A percentile compares a stretch with the other conserved stretches of the same genome.
phyloP scores from a whole-genome alignment of 2,113 vertebrate species.

The Etia nguti region DNA sequence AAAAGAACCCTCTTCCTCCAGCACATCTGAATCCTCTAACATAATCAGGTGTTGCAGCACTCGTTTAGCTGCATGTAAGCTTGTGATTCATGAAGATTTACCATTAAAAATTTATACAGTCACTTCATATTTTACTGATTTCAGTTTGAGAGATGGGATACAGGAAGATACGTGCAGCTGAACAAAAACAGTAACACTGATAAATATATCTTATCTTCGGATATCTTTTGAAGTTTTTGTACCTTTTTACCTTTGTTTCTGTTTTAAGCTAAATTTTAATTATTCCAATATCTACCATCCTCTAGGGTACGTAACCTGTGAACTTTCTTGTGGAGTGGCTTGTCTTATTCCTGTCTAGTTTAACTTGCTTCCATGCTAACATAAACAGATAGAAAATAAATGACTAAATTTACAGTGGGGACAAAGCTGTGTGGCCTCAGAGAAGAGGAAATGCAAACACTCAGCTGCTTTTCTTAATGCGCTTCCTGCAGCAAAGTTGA shows the following conservation, averaged over 20 bases:
- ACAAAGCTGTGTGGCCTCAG: neutral
- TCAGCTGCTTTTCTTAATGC: neutral
- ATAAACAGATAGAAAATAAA: neutral
- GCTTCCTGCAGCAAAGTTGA: neutral
- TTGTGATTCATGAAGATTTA: neutral
- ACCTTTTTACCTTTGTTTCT: neutral
- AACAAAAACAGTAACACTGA: neutral
- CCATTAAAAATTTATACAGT: neutral
- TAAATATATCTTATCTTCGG: neutral
- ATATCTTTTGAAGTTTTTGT: neutral
- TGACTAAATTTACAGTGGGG: neutral
- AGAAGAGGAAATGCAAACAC: neutral
- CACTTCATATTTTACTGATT: neutral
- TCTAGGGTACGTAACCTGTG: neutral
- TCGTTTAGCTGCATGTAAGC: neutral
- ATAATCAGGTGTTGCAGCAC: neutral
- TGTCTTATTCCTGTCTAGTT: neutral
- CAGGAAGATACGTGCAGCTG: neutral
- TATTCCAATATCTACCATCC: neutral
- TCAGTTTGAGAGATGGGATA: neutral
- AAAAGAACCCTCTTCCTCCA: neutral
- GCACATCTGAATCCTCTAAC: neutral
- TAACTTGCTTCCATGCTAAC: neutral
- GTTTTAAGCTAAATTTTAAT: neutral
- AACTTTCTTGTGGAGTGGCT: neutral